Evolutionary conservation across 1,140 invertebrate species (phyloP).

Genomic region (Macrobrachium rosenbergii): DNA sequence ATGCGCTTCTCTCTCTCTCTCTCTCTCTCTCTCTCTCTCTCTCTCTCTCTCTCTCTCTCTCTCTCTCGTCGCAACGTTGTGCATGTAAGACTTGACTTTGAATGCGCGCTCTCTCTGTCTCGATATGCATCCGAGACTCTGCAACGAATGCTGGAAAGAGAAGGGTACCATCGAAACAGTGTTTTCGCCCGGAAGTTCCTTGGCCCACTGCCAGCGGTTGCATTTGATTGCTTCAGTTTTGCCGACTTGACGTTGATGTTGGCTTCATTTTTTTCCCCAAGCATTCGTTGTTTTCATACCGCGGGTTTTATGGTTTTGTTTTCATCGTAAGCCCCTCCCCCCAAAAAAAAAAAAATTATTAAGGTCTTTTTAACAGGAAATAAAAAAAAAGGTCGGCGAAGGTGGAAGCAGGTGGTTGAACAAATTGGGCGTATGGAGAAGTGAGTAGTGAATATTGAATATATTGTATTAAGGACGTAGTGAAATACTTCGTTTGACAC

Average conservation of each 20-base stretch:
- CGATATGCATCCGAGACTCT: too few relatives aligned
- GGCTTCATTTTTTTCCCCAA: too few relatives aligned
- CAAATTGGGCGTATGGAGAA: neutral
- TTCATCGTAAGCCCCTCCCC: neutral
- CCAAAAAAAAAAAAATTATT: too few relatives aligned
- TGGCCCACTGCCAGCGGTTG: too few relatives aligned
- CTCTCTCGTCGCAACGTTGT: neutral
- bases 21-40: neutral
- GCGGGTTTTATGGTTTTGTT: neutral
- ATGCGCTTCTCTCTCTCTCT: neutral
- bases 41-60: neutral
- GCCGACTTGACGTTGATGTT: too few relatives aligned
- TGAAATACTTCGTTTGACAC: neutral
- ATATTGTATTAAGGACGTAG: neutral
- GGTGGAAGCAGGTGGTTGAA: neutral
- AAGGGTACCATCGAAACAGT: too few relatives aligned
- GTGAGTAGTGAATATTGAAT: neutral
- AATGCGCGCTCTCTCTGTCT: neutral
- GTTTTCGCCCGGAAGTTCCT: too few relatives aligned
- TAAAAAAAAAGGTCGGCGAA: neutral
- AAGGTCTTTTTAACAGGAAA: neutral
- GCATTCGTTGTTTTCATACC: too few relatives aligned
- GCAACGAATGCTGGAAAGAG: too few relatives aligned
- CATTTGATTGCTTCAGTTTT: too few relatives aligned
- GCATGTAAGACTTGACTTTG: neutral